Percentiles rank a stretch among this genome's conserved stretches.
These are phyloP conservation scores for Aurelia aurita DNA, from an alignment of 30 jellyfish, hydroid and myxozoan species.

Conservation along the genomic window DNA sequence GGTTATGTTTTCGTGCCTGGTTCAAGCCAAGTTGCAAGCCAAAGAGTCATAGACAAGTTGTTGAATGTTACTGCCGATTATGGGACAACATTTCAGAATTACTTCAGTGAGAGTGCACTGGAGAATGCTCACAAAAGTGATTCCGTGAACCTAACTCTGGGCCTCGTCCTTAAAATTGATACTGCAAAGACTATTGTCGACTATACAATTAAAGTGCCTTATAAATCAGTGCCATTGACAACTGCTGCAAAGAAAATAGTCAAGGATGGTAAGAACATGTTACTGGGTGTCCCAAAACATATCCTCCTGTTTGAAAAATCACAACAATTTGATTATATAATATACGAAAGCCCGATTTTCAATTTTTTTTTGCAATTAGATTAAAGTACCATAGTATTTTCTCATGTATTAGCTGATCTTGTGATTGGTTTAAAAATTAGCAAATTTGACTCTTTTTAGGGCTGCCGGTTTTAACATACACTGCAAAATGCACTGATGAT, in stretches of 20 bases:
- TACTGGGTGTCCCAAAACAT: too few species aligned
- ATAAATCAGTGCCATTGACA: constrained; percentile 33
- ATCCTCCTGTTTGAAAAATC: too few species aligned
- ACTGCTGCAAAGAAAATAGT: constrained; percentile 26
- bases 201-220: constrained; percentile 73
- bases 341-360: too few species aligned
- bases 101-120: constrained; percentile 50
- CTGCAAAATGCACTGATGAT: too few species aligned
- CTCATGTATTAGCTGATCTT: too few species aligned
- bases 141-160: constrained; percentile 59
- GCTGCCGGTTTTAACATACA: too few species aligned
- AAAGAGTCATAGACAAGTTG: constrained; percentile 20
- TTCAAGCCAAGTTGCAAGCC: constrained; percentile 28
- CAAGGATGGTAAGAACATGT: constrained; percentile 2
- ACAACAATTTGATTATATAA: too few species aligned
- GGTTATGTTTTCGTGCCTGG: constrained; percentile 58
- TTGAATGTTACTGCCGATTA: background rate
- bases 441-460: too few species aligned
- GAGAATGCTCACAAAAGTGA: constrained; percentile 48
- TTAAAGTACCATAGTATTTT: too few species aligned
- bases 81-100: constrained; percentile 19
- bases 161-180: constrained; percentile 39
- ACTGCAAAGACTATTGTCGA: constrained; percentile 13
- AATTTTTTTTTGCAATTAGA: too few species aligned
- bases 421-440: too few species aligned